Conservation (phyloP, 2,113 vertebrate species). For the Salvelinus sp. region DNA sequence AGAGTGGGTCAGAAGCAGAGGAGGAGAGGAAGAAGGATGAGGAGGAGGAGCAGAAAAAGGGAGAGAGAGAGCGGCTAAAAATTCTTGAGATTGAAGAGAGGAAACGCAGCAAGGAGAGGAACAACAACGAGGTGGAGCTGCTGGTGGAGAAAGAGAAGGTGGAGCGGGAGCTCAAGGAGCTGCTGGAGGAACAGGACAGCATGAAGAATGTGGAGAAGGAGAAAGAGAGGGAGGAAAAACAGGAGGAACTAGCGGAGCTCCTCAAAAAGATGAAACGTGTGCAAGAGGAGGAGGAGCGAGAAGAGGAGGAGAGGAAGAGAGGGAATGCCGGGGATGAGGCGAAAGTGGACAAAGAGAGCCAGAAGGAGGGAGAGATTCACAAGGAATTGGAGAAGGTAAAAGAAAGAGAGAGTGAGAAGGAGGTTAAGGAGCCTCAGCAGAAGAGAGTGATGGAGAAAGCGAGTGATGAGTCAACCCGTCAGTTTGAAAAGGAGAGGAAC, state of each 20-base stretch:
- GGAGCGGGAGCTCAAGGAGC: constrained; percentile 64
- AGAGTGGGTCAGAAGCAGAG: constrained; percentile 22
- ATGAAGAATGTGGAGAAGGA: constrained; percentile 53
- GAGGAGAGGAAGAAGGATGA: constrained; percentile 24
- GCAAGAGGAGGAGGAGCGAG: constrained; percentile 55
- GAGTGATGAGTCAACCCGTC: constrained; percentile 76
- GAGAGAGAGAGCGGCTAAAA: constrained; percentile 1
- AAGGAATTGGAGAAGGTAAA: constrained; percentile 14
- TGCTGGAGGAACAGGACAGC: constrained; percentile 55
- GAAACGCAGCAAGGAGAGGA: constrained; percentile 52
- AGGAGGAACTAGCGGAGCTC: constrained; percentile 66
- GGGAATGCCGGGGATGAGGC: constrained; percentile 7
- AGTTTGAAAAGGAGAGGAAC: constrained; percentile 72
- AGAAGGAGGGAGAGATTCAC: constrained; percentile 23
- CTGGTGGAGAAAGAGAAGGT: constrained; percentile 78
- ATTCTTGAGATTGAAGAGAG: constrained; percentile 33
- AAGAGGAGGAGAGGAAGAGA: constrained; percentile 9
- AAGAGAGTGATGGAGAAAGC: constrained; percentile 81
- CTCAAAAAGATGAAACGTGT: constrained; percentile 60
- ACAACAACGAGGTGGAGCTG: constrained; percentile 63
- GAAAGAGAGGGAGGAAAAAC: constrained; percentile 59
- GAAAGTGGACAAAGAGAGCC: constrained; percentile 10
- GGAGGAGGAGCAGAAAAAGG: constrained; percentile 23
- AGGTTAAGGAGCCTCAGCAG: constrained; percentile 59
- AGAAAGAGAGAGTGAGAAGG: constrained; percentile 15